phyloP scores from a whole-genome alignment of 2,888 invertebrate genomes.

The Sipha maydis region DNA sequence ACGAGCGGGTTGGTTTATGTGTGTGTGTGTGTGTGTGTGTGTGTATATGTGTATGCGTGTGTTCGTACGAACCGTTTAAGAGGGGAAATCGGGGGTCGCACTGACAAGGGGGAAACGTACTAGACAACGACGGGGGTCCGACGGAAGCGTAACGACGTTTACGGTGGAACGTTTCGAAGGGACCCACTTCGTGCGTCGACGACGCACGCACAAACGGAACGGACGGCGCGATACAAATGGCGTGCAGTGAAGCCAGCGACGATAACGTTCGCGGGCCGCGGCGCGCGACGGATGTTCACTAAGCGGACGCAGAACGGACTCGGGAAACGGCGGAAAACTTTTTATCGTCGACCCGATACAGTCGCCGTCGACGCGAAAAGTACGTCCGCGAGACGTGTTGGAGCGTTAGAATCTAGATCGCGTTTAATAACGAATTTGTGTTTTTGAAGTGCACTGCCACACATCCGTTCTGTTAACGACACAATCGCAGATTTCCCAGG shows the following conservation, averaged over 20 bases:
- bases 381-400: constrained; percentile 1
- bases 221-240: constrained; percentile 9
- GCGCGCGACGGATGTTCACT: not conserved
- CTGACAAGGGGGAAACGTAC: not conserved
- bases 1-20: too few species aligned
- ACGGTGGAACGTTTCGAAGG: not conserved
- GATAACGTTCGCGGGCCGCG: constrained; percentile 7
- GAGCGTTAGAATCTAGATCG: constrained; percentile 48
- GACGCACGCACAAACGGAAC: not conserved
- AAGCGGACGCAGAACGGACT: not conserved
- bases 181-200: constrained; percentile 15
- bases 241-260: constrained; percentile 35
- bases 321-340: not conserved
- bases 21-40: too few species aligned
- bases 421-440: constrained; percentile 60
- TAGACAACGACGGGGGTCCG: not conserved
- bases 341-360: not conserved
- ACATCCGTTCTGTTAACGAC: not conserved
- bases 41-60: too few species aligned
- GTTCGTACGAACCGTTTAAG: not conserved
- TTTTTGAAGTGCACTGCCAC: constrained; percentile 43
- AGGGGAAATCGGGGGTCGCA: not conserved
- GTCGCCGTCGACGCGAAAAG: not conserved
- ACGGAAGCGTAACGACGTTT: not conserved
- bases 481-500: constrained; percentile 23